Evolutionary conservation across 2,797 vertebrate species (phyloP), one percentile per base, ranked within the genome.

Genomic region (Prionace glauca): DNA sequence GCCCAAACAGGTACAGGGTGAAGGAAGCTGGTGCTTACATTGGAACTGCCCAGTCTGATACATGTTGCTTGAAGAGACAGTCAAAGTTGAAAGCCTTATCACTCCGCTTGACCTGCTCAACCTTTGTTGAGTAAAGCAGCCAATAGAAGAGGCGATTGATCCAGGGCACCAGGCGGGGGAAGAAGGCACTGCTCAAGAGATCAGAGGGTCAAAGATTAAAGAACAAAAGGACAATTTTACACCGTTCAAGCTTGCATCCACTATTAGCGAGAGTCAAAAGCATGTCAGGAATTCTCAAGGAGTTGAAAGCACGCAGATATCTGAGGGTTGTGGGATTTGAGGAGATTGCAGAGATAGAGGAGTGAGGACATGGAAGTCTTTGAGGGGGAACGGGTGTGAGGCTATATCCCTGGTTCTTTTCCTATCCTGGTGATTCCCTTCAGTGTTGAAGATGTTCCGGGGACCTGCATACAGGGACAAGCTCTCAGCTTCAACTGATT

Each of bases 21-120:
- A 0, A 36, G 4, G 88, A 60, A 62, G 26, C 2, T 29, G 45
- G 0, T n/a, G 7, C 96, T 96, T 96, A 98, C 98, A 97, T 97
- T 96, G 97, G 98, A 36, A 98, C 97, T 95, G 97, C 97, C 97
- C 97, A 98, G 95, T 98, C 97, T 5, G 97, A 97, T 18, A 98
- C 97, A 0, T 98, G 97, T 96, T 98, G 97, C 96, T 97, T 97
- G 96, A 98, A 98, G 79, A 97, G 97, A 45, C 97, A 98, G 96
- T 98, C 97, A 0, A 97, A 98, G 96, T 96, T 97, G 96, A 98
- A 97, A 94, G 97, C 96, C 96, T 96, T 96, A 96, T 98, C 96
- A 96, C 97, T 98, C 96, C 96, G 0, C n/a, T 96, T 62, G 0
- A 97, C 32, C 0, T 95, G 97, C 79, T 97, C 97, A 92, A 41